A percentile compares a stretch with the other conserved stretches of the same genome.
Evolutionary conservation across 1,140 invertebrate species (phyloP).

Genomic region (Drosophila mauritiana): DNA sequence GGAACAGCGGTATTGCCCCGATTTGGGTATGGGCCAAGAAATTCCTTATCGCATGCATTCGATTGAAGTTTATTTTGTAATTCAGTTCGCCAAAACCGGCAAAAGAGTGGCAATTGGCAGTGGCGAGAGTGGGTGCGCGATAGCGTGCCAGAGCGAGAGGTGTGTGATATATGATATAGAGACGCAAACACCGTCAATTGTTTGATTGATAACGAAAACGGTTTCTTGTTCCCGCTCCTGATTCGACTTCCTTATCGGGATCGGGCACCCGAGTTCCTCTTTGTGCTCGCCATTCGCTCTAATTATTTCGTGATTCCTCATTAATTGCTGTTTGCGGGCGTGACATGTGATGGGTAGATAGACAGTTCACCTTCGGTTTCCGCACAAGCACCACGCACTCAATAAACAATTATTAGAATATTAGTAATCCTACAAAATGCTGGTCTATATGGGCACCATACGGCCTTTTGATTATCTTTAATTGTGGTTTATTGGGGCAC

Average conservation of each 20-base stretch:
- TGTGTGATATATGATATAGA: constrained; percentile 41
- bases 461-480: not conserved
- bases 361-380: constrained; percentile 6
- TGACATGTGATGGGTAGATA: constrained; percentile 60
- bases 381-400: not conserved
- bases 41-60: constrained; percentile 68
- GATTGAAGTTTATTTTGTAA: constrained; percentile 78
- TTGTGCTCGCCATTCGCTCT: constrained; percentile 45
- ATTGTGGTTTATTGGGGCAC: not conserved
- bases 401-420: constrained; percentile 5
- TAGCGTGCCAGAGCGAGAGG: constrained; percentile 26
- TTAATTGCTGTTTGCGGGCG: constrained; percentile 60
- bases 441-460: not conserved
- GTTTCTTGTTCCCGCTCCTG: constrained; percentile 39
- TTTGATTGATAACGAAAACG: constrained; percentile 59
- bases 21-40: constrained; percentile 64
- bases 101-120: constrained; percentile 39
- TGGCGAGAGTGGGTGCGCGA: constrained; percentile 16
- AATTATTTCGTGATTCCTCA: constrained; percentile 74
- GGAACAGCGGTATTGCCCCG: constrained; percentile 30
- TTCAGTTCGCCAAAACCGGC: constrained; percentile 66
- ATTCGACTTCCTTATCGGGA: constrained; percentile 31
- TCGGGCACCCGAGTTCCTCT: constrained; percentile 20
- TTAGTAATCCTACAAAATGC: constrained; percentile 13
- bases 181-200: constrained; percentile 46